Base-by-base conservation (phyloP, 2,113 vertebrate genomes). In the Ancistrus triradiatus region DNA sequence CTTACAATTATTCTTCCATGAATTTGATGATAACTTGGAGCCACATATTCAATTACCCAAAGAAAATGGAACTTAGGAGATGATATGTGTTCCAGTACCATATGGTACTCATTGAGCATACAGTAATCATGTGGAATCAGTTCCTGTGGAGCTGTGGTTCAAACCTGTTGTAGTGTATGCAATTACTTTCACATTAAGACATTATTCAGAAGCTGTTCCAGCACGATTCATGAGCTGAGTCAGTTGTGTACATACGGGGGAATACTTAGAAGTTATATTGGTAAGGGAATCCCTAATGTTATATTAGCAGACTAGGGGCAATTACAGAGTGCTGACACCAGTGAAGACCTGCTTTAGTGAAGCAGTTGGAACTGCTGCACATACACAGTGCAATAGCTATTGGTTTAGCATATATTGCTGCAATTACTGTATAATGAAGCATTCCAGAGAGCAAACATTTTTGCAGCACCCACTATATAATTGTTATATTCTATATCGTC, bases 201-300 rank as follows among this genome's bases (percentile, higher is more conserved):
- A 35, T 42, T 42, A 17, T 47, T 68, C 64, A 53, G 64, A 59
- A 58, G 64, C 64, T 10, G 37, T 53, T 68, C 48, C 31, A 53
- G 47, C 55, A 42, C 44, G 33, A 48, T 52, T 17, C 56, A 69
- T 48, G 40, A 73, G 53, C 70, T 59, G 47, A 63, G 21, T 33
- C 52, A 28, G 25, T 63, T 14, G 4, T 59, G 55, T 48, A 66
- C 51, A 63, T 27, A 67, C 18, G 11, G 19, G 51, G n/a, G 48
- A 60, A 63, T 4, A 0, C 7, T 64, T 28, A 28, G 42, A 46
- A 44, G 52, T 55, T 31, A n/a, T 55, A 47, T 21, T 60, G 62
- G 50, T 50, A 55, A 33, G 24, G 15, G 47, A 60, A 15, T 27
- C 9, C 25, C 17, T 65, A 5, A n/a, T 52, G 17, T 66, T 53